A percentile compares a stretch with the other conserved stretches of the same genome.
Evolutionary conservation across 2,888 invertebrate genomes (phyloP).

Genomic region (Sarcophaga variegata): DNA sequence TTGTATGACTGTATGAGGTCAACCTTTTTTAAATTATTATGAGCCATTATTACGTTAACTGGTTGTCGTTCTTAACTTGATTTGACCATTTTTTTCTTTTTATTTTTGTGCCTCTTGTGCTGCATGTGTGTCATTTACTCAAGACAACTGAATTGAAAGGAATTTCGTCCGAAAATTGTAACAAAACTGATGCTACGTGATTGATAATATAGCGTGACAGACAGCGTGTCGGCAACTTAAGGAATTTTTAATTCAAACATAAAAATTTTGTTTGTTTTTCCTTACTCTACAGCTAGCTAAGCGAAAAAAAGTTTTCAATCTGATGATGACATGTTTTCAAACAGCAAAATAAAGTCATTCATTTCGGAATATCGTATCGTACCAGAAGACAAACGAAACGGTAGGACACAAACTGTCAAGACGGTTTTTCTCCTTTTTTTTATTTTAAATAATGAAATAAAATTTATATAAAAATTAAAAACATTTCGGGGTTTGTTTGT

Average conservation of each 20-base stretch:
- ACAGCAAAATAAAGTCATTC: conserved; percentile 31
- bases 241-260: conserved; percentile 52
- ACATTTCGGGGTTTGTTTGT: too few relatives aligned
- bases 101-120: background rate
- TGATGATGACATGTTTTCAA: conserved; percentile 60
- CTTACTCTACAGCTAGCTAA: conserved; percentile 3
- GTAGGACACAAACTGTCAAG: background rate
- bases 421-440: background rate
- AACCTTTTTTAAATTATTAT: conserved; percentile 37
- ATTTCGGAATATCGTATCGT: background rate
- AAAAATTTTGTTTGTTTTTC: conserved; percentile 7
- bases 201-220: conserved; percentile 75
- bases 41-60: conserved; percentile 43
- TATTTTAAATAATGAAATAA: background rate
- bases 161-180: conserved; percentile 58
- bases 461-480: too few relatives aligned
- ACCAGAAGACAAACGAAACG: background rate
- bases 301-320: conserved; percentile 37
- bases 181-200: conserved; percentile 74
- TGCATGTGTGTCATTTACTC: conserved; percentile 43
- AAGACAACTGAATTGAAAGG: conserved; percentile 50
- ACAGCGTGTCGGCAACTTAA: conserved; percentile 69
- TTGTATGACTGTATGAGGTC: conserved; percentile 14
- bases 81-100: conserved; percentile 13
- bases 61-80: conserved; percentile 9